Evolutionary conservation across 1,140 invertebrate genomes (phyloP).

Genomic region (Samia ricini): DNA sequence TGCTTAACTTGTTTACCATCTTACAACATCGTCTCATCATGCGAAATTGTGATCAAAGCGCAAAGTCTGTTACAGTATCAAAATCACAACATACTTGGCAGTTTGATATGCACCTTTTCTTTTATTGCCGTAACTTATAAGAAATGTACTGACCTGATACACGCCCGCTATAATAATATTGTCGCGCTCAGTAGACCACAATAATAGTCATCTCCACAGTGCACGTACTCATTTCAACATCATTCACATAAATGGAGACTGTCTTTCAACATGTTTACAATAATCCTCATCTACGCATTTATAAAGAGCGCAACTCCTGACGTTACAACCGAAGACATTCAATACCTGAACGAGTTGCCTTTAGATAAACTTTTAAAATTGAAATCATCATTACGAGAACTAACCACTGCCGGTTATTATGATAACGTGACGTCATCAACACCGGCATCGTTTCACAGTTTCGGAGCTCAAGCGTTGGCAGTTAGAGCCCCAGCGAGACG

Average conservation of each 20-base stretch:
- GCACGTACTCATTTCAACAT: constrained; percentile 21
- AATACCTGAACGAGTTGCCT: constrained; percentile 62
- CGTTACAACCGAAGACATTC: constrained; percentile 42
- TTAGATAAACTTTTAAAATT: constrained; percentile 65
- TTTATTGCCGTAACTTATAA: not conserved
- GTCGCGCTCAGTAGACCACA: constrained; percentile 56
- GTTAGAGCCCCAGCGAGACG: constrained; percentile 60
- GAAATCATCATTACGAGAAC: constrained; percentile 60
- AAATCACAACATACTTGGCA: no score
- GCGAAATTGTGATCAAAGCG: no score
- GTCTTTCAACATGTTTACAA: constrained; percentile 35
- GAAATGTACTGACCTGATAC: constrained; percentile 28
- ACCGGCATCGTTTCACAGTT: constrained; percentile 38
- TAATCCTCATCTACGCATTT: constrained; percentile 25
- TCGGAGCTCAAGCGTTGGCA: constrained; percentile 67
- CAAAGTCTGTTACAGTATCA: no score
- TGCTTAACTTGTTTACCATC: no score
- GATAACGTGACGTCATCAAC: constrained; percentile 43
- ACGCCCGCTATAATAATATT: constrained; percentile 29
- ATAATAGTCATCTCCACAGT: constrained; percentile 36
- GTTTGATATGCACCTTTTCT: no score
- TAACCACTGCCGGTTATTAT: constrained; percentile 37
- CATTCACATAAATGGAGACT: constrained; percentile 17
- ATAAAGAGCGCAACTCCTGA: constrained; percentile 25
- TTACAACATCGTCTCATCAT: no score